These are phyloP conservation scores for Sciaenops ocellatus DNA, from an alignment of 2,797 vertebrate species.

Conservation along the genomic window DNA sequence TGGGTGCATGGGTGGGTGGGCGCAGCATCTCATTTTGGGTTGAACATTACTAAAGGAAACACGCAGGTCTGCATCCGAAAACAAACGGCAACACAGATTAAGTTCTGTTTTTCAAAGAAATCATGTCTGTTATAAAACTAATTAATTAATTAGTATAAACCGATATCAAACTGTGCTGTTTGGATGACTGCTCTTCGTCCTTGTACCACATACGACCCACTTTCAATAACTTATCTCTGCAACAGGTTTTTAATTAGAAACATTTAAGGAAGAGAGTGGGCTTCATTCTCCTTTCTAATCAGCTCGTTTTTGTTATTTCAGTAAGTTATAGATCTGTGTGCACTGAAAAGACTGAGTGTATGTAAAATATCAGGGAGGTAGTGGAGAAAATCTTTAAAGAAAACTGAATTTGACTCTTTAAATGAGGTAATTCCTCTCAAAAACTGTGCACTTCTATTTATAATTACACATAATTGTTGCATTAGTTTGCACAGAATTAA, in stretches of 20 bases:
- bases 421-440: too few species aligned
- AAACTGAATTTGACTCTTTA: too few species aligned
- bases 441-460: too few species aligned
- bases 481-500: not conserved
- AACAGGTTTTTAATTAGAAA: not conserved
- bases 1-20: slow-evolving; percentile 51
- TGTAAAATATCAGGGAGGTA: not conserved
- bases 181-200: not conserved
- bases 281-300: not conserved
- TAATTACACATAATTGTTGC: too few species aligned
- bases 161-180: not conserved
- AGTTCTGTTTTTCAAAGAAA: slow-evolving; percentile 9
- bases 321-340: not conserved
- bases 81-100: not conserved
- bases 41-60: slow-evolving; percentile 40
- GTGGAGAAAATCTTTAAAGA: not conserved
- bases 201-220: not conserved
- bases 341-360: not conserved
- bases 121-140: not conserved
- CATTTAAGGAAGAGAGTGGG: not conserved
- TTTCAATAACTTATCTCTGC: not conserved
- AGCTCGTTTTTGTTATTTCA: not conserved
- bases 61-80: not conserved
- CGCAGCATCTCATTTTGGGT: slow-evolving; percentile 20
- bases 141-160: not conserved